Percentiles rank a stretch among this genome's conserved stretches.
Evolutionary conservation across 2,113 vertebrate species (phyloP).

Genomic region (Menidia beryllina): DNA sequence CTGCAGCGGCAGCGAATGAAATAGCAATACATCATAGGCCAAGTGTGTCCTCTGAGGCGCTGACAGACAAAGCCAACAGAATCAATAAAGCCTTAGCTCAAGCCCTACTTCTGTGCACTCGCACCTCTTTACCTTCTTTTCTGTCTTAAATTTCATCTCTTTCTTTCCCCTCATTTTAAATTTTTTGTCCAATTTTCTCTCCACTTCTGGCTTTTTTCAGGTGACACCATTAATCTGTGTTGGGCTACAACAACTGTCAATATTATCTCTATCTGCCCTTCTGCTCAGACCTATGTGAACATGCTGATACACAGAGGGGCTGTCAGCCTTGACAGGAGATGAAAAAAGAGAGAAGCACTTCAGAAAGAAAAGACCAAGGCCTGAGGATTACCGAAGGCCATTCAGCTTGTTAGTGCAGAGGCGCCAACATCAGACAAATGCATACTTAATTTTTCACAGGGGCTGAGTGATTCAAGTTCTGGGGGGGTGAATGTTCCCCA

Average conservation of each 20-base stretch:
- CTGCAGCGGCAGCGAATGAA: constrained; percentile 46
- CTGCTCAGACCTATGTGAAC: constrained; percentile 65
- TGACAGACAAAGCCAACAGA: constrained; percentile 72
- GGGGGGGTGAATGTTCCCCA: constrained; percentile 54
- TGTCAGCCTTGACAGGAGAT: constrained; percentile 71
- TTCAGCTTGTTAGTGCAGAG: constrained; percentile 70
- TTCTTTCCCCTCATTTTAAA: constrained; percentile 15
- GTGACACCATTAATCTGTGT: constrained; percentile 67
- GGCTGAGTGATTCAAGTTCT: constrained; percentile 53
- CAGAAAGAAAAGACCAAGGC: constrained; percentile 54
- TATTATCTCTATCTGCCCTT: constrained; percentile 73
- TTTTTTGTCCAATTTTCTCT: constrained; percentile 35
- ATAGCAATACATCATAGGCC: constrained; percentile 73
- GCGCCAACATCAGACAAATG: constrained; percentile 62
- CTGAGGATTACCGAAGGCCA: constrained; percentile 73
- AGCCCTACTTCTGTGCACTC: constrained; percentile 49
- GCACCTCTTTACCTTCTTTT: constrained; percentile 46
- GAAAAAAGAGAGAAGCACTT: constrained; percentile 39
- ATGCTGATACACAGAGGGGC: constrained; percentile 60
- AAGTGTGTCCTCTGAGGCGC: constrained; percentile 65
- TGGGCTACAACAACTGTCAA: constrained; percentile 67
- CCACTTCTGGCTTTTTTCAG: constrained; percentile 32
- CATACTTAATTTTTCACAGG: constrained; percentile 55
- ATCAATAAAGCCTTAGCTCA: constrained; percentile 73
- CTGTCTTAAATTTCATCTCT: constrained; percentile 24